phyloP scores from a whole-genome alignment of 2,888 invertebrate genomes.

The Ferrisia virgata region DNA sequence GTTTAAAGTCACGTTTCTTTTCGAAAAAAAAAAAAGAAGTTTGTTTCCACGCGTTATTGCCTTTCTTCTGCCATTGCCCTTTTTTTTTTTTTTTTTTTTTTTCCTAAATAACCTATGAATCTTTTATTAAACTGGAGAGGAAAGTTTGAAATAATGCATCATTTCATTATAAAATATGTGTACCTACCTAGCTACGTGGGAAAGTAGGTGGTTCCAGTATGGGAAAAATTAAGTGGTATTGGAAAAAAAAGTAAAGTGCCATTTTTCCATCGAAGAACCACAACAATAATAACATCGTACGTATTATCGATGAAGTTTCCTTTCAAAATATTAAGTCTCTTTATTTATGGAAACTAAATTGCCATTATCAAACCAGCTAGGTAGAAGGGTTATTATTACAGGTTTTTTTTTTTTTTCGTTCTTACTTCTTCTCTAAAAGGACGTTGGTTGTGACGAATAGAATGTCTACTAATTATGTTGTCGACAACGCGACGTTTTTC shows the following conservation, averaged over 20 bases:
- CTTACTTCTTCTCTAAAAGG: background rate
- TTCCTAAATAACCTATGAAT: background rate
- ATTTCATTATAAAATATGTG: background rate
- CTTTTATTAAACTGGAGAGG: background rate
- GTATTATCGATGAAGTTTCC: background rate
- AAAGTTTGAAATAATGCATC: background rate
- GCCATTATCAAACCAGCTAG: background rate
- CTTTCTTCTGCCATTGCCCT: background rate
- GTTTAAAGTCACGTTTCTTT: too few species aligned
- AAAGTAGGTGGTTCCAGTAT: too few species aligned
- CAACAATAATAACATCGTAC: background rate
- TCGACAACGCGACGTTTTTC: too few species aligned
- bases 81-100: background rate
- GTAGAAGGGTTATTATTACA: too few species aligned
- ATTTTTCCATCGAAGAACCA: background rate
- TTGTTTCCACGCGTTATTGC: background rate
- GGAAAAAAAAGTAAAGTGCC: too few species aligned
- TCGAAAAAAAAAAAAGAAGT: background rate
- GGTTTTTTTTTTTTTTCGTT: background rate
- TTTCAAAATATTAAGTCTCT: background rate
- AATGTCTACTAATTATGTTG: background rate
- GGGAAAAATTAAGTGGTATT: background rate
- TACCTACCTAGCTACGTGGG: too few species aligned
- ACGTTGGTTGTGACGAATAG: background rate
- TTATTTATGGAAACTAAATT: background rate